phyloP scores from a whole-genome alignment of 2,797 vertebrate species.

The Lagocephalus sceleratus region DNA sequence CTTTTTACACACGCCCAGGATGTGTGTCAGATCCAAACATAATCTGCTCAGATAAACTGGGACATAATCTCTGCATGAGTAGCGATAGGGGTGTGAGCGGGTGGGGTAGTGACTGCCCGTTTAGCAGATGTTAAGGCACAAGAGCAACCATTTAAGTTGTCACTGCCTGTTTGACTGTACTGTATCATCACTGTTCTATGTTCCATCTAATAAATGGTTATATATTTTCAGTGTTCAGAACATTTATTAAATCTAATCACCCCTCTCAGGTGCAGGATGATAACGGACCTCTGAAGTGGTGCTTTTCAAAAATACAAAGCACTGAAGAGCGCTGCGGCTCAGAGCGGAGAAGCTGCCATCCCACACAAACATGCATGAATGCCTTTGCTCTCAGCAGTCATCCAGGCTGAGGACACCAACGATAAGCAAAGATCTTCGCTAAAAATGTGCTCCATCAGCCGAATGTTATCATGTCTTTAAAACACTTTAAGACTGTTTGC shows the following conservation, averaged over 20 bases:
- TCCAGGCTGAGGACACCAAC: constrained; percentile 23
- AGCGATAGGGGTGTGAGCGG: background rate
- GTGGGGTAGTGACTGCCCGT: background rate
- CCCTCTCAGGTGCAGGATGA: constrained; percentile 16
- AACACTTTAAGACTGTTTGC: background rate
- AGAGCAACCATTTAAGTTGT: constrained; percentile 6
- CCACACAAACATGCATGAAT: constrained; percentile 1
- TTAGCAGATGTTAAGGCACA: constrained; percentile 36
- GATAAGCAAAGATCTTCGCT: background rate
- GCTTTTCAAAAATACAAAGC: constrained; percentile 54
- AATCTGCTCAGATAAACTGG: constrained; percentile 27
- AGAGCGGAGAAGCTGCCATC: constrained; percentile 27
- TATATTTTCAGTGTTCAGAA: too few relatives aligned
- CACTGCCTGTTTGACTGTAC: too few relatives aligned
- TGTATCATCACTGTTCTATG: background rate
- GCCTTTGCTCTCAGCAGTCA: constrained; percentile 27
- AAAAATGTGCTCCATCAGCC: background rate
- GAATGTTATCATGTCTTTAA: background rate
- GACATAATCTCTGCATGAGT: constrained; percentile 35
- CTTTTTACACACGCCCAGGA: background rate
- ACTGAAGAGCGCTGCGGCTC: constrained; percentile 20
- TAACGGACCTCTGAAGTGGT: constrained; percentile 26
- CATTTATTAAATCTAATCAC: too few relatives aligned
- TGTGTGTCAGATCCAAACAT: constrained; percentile 19
- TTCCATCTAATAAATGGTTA: too few relatives aligned